These are phyloP conservation scores for Elachura formosa DNA, from an alignment of 2,113 vertebrate species.

Conservation along the genomic window DNA sequence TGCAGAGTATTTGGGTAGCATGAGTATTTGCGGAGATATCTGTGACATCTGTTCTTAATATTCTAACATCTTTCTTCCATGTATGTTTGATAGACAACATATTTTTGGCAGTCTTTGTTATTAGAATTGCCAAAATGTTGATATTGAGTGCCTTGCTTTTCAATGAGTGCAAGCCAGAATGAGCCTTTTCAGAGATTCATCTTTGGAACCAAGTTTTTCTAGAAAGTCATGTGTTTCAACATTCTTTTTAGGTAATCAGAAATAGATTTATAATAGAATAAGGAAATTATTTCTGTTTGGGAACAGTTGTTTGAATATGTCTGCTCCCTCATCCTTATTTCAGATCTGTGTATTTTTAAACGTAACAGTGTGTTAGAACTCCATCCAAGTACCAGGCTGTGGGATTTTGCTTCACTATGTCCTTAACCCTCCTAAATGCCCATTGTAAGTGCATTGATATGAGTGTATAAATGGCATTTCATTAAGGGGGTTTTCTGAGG, in stretches of 20 bases:
- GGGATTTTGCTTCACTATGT: not conserved
- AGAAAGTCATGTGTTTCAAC: constrained; percentile 50
- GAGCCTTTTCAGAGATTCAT: constrained; percentile 56
- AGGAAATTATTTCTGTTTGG: constrained; percentile 16
- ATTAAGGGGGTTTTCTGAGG: not conserved
- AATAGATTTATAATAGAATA: constrained; percentile 53
- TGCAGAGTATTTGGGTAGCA: constrained; percentile 16
- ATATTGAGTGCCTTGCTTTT: constrained; percentile 64
- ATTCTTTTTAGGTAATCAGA: constrained; percentile 48
- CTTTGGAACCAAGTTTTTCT: constrained; percentile 50
- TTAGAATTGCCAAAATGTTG: constrained; percentile 73
- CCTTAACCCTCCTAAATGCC: not conserved
- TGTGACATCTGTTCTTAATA: constrained; percentile 78
- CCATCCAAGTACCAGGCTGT: not conserved
- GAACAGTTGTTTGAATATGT: not conserved
- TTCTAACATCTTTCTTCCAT: constrained; percentile 68
- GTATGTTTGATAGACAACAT: constrained; percentile 74
- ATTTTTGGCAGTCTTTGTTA: constrained; percentile 74
- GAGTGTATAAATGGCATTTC: not conserved
- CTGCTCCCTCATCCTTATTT: constrained; percentile 8
- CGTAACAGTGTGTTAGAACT: not conserved
- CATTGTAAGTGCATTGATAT: not conserved
- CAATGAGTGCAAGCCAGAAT: constrained; percentile 26
- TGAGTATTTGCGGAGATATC: constrained; percentile 48
- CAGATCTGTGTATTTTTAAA: not conserved